Percentiles rank a stretch among this genome's conserved stretches.
These are phyloP conservation scores for Australoheros scitulus DNA, from an alignment of 2,113 vertebrate genomes.

Conservation along the genomic window DNA sequence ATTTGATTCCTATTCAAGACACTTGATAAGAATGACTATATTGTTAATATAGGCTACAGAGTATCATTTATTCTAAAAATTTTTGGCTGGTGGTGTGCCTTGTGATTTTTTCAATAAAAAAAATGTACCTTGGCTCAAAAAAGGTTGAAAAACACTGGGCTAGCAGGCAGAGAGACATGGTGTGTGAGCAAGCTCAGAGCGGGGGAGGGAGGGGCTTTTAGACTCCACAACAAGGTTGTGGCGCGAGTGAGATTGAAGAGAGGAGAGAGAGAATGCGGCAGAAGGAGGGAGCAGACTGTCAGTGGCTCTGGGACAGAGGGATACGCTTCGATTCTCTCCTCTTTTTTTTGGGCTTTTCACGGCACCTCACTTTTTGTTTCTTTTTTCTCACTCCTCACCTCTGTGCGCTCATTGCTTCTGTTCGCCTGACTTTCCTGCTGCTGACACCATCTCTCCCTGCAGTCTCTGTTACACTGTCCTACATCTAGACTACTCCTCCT, in stretches of 20 bases:
- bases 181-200: slow-evolving; percentile 4
- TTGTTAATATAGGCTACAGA: no score
- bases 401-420: neutral
- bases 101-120: no score
- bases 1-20: no score
- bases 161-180: slow-evolving; percentile 30
- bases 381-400: neutral
- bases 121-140: no score
- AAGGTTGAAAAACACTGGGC: no score
- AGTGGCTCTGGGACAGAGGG: slow-evolving; percentile 24
- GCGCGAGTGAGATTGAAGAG: slow-evolving; percentile 25
- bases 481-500: slow-evolving; percentile 10
- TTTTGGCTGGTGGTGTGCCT: no score
- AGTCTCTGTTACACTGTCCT: slow-evolving; percentile 18
- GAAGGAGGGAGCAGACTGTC: slow-evolving; percentile 54
- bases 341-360: neutral
- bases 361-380: neutral
- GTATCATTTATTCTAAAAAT: no score
- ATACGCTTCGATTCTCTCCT: slow-evolving; percentile 16
- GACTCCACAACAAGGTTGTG: slow-evolving; percentile 54
- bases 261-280: slow-evolving; percentile 70
- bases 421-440: neutral
- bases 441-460: neutral
- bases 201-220: slow-evolving; percentile 58
- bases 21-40: no score